Percentiles rank a stretch among this genome's conserved stretches.
Evolutionary conservation across 2,797 vertebrate genomes (phyloP).

Genomic region (Petrocephalus schoutedeni): DNA sequence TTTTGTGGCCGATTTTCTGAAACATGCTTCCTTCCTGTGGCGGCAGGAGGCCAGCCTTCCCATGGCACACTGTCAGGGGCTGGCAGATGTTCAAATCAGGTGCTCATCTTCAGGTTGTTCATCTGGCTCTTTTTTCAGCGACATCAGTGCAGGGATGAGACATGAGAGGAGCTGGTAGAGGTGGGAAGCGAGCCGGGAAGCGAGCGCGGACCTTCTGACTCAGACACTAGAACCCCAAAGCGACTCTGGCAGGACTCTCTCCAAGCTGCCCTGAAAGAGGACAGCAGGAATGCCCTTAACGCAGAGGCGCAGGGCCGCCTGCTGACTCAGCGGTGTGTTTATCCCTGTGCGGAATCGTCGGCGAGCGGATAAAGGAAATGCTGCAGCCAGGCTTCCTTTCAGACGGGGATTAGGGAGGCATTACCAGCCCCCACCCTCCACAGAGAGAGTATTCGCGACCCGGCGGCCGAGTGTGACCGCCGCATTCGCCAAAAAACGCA

Average conservation of each 20-base stretch:
- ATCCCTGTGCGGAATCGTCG: slow-evolving; percentile 52
- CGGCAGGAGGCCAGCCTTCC: not conserved
- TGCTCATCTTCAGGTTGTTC: not conserved
- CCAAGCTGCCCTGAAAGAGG: not conserved
- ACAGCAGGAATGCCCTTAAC: slow-evolving; percentile 43
- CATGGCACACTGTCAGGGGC: not conserved
- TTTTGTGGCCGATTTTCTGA: not conserved
- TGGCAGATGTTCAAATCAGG: slow-evolving; percentile 2
- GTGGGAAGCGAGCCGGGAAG: not conserved
- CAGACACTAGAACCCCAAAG: too few relatives aligned
- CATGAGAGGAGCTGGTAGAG: not conserved
- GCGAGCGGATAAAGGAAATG: slow-evolving; percentile 63
- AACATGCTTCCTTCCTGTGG: not conserved
- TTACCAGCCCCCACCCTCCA: slow-evolving; percentile 18
- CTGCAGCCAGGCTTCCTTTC: slow-evolving; percentile 64
- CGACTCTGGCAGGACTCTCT: not conserved
- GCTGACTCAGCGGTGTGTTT: slow-evolving; percentile 61
- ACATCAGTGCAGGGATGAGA: not conserved
- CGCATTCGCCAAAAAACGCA: not conserved
- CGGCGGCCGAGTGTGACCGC: not conserved
- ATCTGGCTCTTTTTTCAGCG: not conserved
- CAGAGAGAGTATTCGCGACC: not conserved
- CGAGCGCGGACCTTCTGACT: not conserved
- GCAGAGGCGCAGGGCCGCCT: slow-evolving; percentile 39
- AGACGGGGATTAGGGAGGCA: slow-evolving; percentile 60